Evolutionary conservation across 2,888 invertebrate genomes (phyloP), one percentile per base, ranked within the genome.

Genomic region (Syrista parreyssii): DNA sequence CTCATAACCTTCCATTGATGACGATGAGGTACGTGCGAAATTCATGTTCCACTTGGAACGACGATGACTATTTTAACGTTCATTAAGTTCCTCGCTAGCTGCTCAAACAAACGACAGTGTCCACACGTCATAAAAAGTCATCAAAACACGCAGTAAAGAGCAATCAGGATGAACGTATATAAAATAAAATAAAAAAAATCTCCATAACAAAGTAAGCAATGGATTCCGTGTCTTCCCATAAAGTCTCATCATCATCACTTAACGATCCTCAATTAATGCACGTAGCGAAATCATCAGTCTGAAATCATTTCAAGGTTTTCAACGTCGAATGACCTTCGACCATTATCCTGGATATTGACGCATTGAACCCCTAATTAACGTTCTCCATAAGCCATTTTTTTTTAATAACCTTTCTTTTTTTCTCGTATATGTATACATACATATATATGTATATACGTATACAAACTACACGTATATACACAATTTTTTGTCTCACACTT

Each of bases 1-100:
- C 85, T 82, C 84, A 79, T 84, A 85, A 83, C 83, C 83, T 87
- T 86, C 86, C 84, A 87, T 88, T 88, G 82, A 87, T 86, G 85
- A 82, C 82, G 40, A 40, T 40, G 79, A 79, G 81, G 80, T 76
- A 78, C 86, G 87, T 88, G 87, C 84, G 87, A 87, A 88, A 83
- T 84, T 82, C 81, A 76, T 83, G 86, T 88, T 86, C 84, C 82
- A 83, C 81, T 85, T 86, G 81, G 82, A 40, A 4, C 40, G 1
- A 40, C 40, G 40, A 40, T 40, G 15, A 40, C 40, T 40, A 40
- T 40, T 40, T 40, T 15, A 40, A 40, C 40, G 40, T 15, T 40
- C 40, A 40, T 40, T 40, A 40, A 40, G 15, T 40, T 15, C 40
- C 15, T 15, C 40, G 1, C 40, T 40, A 15, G 15, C 4, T 40